Evolutionary conservation across 2,113 vertebrate genomes (phyloP).

Genomic region (Rhinogobius similis): DNA sequence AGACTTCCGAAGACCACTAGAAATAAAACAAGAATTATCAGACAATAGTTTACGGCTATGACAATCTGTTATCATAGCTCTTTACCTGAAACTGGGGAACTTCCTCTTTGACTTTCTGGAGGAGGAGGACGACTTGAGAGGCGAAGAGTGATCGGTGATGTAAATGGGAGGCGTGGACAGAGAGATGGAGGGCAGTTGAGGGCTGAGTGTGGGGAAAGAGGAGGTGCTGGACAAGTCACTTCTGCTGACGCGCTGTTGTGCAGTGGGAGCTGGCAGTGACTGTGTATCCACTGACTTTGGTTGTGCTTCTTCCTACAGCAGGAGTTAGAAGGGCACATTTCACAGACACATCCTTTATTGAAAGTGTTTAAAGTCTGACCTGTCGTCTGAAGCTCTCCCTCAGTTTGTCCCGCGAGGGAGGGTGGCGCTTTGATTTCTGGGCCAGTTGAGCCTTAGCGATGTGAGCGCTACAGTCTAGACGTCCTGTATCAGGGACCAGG

Average conservation of each 20-base stretch:
- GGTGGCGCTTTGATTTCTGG: slow-evolving; percentile 86
- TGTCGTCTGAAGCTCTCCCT: slow-evolving; percentile 76
- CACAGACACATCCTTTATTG: not conserved
- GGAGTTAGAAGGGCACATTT: not conserved
- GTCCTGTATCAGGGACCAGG: slow-evolving; percentile 80
- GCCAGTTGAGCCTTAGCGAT: slow-evolving; percentile 88
- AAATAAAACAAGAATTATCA: not conserved
- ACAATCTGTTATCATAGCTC: not conserved
- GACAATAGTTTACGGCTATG: not conserved
- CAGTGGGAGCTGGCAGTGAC: slow-evolving; percentile 29
- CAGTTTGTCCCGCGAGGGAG: slow-evolving; percentile 86
- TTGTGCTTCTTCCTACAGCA: slow-evolving; percentile 65
- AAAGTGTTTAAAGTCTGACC: slow-evolving; percentile 34
- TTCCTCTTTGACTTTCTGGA: slow-evolving; percentile 83
- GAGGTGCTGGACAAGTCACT: slow-evolving; percentile 75
- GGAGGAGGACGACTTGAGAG: slow-evolving; percentile 71
- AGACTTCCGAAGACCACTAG: slow-evolving; percentile 85
- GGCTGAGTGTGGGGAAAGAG: slow-evolving; percentile 68
- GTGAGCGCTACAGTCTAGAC: slow-evolving; percentile 86
- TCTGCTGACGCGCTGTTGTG: slow-evolving; percentile 56
- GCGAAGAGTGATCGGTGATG: slow-evolving; percentile 50
- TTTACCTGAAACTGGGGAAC: slow-evolving; percentile 89
- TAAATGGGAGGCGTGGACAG: slow-evolving; percentile 75
- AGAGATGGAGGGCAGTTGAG: slow-evolving; percentile 65
- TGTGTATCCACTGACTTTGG: slow-evolving; percentile 60